phyloP scores from a whole-genome alignment of 2,888 invertebrate genomes.

The Lepidocyrtoides sp. region DNA sequence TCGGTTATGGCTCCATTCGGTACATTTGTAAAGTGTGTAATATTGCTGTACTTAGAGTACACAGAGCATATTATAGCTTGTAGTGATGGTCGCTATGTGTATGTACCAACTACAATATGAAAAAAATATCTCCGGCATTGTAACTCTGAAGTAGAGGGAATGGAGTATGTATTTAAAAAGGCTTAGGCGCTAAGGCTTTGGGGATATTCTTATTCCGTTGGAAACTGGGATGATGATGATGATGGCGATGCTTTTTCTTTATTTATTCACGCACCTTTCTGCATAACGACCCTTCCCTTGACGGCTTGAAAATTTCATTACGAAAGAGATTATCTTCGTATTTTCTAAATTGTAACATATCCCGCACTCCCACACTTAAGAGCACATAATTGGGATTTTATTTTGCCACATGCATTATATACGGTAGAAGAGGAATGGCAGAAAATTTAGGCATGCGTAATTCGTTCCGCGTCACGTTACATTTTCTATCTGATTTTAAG shows the following conservation, averaged over 20 bases:
- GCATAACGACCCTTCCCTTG: constrained; percentile 54
- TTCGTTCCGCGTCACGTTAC: background rate
- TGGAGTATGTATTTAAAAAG: background rate
- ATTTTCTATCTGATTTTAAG: background rate
- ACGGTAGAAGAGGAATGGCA: background rate
- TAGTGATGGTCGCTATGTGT: too few species aligned
- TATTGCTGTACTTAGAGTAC: background rate
- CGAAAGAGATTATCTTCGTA: constrained; percentile 21
- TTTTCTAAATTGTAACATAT: constrained; percentile 30
- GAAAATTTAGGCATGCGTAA: background rate
- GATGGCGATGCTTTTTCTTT: constrained; percentile 55
- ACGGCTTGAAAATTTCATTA: constrained; percentile 54
- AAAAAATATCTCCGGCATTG: background rate
- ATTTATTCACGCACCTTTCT: constrained; percentile 72
- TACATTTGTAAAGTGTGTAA: background rate
- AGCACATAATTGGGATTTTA: constrained; percentile 13
- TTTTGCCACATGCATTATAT: constrained; percentile 6
- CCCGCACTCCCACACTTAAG: background rate
- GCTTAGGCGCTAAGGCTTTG: background rate
- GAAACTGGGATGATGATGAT: constrained; percentile 37
- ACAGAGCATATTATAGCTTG: too few species aligned
- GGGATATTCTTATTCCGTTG: background rate
- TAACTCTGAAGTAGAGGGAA: background rate
- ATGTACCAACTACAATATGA: background rate
- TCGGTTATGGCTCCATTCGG: background rate